phyloP scores from a whole-genome alignment of 2,113 vertebrate genomes.

The Bothrops jararaca region DNA sequence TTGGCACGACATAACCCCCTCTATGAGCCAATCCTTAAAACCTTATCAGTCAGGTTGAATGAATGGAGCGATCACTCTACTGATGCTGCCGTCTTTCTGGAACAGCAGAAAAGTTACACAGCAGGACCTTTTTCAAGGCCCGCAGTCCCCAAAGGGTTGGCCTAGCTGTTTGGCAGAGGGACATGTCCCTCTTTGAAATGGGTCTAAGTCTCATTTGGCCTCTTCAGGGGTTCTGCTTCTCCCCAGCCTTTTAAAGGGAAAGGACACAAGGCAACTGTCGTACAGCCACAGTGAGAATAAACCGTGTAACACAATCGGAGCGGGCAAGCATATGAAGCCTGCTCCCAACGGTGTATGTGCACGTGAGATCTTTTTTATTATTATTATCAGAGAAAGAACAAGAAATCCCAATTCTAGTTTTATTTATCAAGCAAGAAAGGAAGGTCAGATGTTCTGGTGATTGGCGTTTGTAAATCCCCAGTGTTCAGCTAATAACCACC shows the following conservation, averaged over 20 bases:
- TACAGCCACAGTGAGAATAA: background rate
- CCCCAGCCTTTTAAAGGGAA: background rate
- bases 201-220: background rate
- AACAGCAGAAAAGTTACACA: background rate
- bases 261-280: background rate
- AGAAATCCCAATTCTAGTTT: background rate
- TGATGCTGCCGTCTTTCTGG: slow-evolving; percentile 5
- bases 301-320: rapidly evolving
- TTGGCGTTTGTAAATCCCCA: background rate
- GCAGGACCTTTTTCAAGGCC: background rate
- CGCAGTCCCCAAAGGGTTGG: too few relatives aligned
- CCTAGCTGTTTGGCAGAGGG: background rate
- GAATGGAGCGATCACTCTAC: background rate
- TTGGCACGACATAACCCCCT: too few relatives aligned
- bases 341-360: background rate
- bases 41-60: too few relatives aligned
- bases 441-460: background rate
- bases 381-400: background rate
- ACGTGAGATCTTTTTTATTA: background rate
- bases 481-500: background rate
- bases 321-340: background rate
- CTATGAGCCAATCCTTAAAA: too few relatives aligned
- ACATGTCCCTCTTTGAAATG: background rate
- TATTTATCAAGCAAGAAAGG: background rate
- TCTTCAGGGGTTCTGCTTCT: background rate